These are phyloP conservation scores for Drosophila sproati DNA, from an alignment of 1,140 invertebrate genomes.

Conservation along the genomic window DNA sequence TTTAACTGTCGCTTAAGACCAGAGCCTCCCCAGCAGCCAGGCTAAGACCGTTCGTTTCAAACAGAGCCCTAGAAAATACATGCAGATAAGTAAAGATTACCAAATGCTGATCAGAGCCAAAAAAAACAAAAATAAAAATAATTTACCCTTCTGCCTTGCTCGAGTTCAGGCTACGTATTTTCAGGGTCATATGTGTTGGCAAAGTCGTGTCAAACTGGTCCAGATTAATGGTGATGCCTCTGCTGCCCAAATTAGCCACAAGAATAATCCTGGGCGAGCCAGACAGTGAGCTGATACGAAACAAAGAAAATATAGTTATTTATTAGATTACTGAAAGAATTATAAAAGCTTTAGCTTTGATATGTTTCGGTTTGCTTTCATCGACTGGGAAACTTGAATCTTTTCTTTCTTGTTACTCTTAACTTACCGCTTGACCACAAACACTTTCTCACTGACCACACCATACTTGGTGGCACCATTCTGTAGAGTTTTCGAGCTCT, in stretches of 20 bases:
- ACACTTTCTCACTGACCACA: slow-evolving; percentile 75
- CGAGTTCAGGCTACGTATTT: slow-evolving; percentile 59
- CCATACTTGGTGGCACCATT: slow-evolving; percentile 78
- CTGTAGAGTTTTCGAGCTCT: slow-evolving; percentile 63
- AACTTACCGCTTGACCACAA: slow-evolving; percentile 80
- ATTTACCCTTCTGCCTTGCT: slow-evolving; percentile 56
- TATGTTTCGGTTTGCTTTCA: too few relatives aligned
- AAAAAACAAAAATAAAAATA: not conserved
- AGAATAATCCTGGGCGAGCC: slow-evolving; percentile 43
- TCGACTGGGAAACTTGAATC: too few relatives aligned
- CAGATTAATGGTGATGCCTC: slow-evolving; percentile 45
- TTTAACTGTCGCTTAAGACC: slow-evolving; percentile 43
- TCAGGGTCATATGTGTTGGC: slow-evolving; percentile 42
- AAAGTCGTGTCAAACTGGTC: slow-evolving; percentile 55
- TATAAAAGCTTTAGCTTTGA: too few relatives aligned
- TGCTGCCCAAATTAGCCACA: slow-evolving; percentile 56
- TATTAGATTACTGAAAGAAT: too few relatives aligned
- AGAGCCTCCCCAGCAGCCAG: slow-evolving; percentile 62
- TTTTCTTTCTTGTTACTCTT: not conserved
- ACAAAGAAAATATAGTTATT: not conserved
- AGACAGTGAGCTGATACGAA: slow-evolving; percentile 25
- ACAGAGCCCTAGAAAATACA: slow-evolving; percentile 31
- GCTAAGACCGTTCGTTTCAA: slow-evolving; percentile 40
- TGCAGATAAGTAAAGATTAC: not conserved
- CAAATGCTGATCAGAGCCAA: not conserved